Base-by-base conservation (phyloP, 2,797 vertebrate genomes). In the Zalophus californianus region DNA sequence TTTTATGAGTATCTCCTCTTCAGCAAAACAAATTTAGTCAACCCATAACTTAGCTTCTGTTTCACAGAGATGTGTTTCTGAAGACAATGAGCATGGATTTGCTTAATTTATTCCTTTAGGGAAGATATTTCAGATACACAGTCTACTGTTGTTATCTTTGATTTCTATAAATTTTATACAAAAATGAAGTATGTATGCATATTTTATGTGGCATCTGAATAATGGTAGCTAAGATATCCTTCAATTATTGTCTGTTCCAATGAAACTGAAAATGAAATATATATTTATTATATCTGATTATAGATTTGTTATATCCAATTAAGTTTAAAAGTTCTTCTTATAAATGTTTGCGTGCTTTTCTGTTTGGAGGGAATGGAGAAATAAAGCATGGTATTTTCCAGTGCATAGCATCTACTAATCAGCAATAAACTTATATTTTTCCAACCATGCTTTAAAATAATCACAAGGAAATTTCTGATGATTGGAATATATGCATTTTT, bases 201-300 rank as follows among this genome's bases (percentile, higher is more conserved):
- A 96, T 96, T 96, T 66, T 86, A 87, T 86, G 86, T 96, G 35
- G 18, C 86, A 44, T 89, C 89, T 97, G 48, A 96, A 97, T 62
- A 21, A 62, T 11, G 58, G 85, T 68, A 89, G 7, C 94, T 96
- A 85, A 97, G 95, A 44, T 88, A 3, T 14, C 58, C 29, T 68
- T 95, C n/a, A 50, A 35, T 54, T 97, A 18, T 60, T 72, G 14
- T 18, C 56, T 92, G 80, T 97, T 97, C n/a, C 41, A 94, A 27
- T 72, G 89, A 91, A 85, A 72, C 16, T 52, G 94, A 77, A 25
- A 23, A 86, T 91, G 44, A 56, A 60, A 85, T 97, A 58, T 73
- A 32, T 86, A 38, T 54, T 87, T 84, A 85, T 23, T 80, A 50
- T 52, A 66, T 94, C 86, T 92, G 90, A 91, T 75, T 23, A 92